Percentiles rank a stretch among this genome's conserved stretches.
These are phyloP conservation scores for Pituophis catenifer DNA, from an alignment of 2,113 vertebrate species.

Conservation along the genomic window DNA sequence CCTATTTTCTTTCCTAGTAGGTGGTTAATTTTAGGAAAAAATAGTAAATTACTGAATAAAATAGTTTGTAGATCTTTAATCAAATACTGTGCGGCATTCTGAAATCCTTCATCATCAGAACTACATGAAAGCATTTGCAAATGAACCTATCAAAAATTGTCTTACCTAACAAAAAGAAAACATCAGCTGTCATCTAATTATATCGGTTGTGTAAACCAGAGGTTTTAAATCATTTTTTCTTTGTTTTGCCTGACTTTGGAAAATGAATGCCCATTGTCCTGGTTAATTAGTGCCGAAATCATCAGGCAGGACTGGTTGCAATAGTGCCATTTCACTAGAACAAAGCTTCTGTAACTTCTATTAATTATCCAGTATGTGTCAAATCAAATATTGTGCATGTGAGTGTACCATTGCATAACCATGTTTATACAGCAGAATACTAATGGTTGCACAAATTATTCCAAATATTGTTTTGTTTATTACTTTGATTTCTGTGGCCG, in stretches of 20 bases:
- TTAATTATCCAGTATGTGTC: not conserved
- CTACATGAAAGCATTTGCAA: constrained; percentile 43
- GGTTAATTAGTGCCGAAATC: constrained; percentile 56
- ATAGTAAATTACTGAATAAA: constrained; percentile 48
- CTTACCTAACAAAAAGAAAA: constrained; percentile 55
- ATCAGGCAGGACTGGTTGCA: constrained; percentile 16
- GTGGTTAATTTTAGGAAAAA: constrained; percentile 30
- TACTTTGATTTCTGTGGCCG: not conserved
- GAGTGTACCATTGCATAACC: not conserved
- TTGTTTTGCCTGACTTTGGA: constrained; percentile 59
- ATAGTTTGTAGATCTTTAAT: constrained; percentile 60
- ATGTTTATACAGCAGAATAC: not conserved
- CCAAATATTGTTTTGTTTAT: not conserved
- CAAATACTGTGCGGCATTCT: constrained; percentile 41
- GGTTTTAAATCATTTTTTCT: constrained; percentile 66
- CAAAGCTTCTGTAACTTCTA: not conserved
- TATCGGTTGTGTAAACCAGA: constrained; percentile 11
- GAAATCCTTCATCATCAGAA: constrained; percentile 44
- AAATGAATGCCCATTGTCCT: constrained; percentile 53
- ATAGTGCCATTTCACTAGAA: not conserved
- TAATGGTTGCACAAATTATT: not conserved
- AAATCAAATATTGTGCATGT: not conserved
- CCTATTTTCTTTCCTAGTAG: constrained; percentile 27
- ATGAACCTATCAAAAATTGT: constrained; percentile 57
- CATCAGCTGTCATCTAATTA: constrained; percentile 47